Evolutionary conservation across 2,113 vertebrate genomes (phyloP), one percentile per base, ranked within the genome.

Genomic region (Montifringilla adamsi): DNA sequence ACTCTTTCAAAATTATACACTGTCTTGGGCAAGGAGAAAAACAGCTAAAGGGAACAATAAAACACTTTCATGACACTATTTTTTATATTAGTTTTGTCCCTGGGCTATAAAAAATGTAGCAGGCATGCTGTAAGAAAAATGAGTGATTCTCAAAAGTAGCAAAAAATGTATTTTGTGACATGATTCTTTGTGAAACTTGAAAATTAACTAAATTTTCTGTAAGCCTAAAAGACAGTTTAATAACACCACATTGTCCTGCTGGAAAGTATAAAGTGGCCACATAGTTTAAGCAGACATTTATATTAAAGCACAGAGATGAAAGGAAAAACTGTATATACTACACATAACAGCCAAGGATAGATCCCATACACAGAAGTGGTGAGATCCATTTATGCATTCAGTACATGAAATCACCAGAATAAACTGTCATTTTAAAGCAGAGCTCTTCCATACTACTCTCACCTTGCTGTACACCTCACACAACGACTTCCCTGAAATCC

Each of bases 31-130:
- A 95, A 95, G 56, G 84, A 87, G 87, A 93, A 86, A 72, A 95
- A 84, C 84, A 88, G 66, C 91, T 87, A 94, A 89, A 89, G 56
- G 83, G 64, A 82, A 62, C 70, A 95, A 94, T 91, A 85, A 87
- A 94, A 93, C 70, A 95, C 31, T 84, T 95, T 83, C 62, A 62
- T 82, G 49, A 89, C 37, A 93, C 39, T 66, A 28, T 87, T 72
- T 80, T 79, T 85, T 67, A 59, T 87, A 92, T 91, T 93, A 91
- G 64, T 64, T 94, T 90, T 92, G 62, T 60, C 81, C 66, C 80
- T 73, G 49, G 47, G 44, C 87, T 84, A 89, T 63, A 92, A 95
- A 84, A 90, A 93, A 70, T 7, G 43, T 31, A 90, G 52, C 37
- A 81, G 39, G 39, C 39, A 52, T 13, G 30, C 63, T 79, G 17